Base-by-base conservation (phyloP, 2,113 vertebrate genomes). In the Helogale parvula region DNA sequence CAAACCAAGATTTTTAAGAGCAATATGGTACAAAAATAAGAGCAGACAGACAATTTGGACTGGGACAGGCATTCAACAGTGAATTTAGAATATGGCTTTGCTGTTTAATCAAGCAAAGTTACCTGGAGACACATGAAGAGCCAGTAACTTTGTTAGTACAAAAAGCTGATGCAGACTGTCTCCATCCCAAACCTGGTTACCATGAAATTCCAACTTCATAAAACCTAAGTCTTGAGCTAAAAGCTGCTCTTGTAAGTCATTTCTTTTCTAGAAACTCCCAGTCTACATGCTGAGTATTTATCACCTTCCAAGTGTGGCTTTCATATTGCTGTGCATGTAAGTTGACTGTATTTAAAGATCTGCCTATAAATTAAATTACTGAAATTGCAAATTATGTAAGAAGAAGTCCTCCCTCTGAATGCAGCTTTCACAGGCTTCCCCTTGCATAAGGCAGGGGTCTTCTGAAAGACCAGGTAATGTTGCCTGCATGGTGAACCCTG, bases 11-110 rank as follows among this genome's bases (percentile, higher is more conserved):
- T 99, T 99, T 97, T 92, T 98, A 98, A 98, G 98, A 99, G 98
- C 98, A 99, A 99, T 99, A 98, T 98, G 99, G 99, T 99, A 99
- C 98, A 99, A 99, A 99, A 99, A 98, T 98, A 98, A 99, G 98
- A 99, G 98, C 98, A 98, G 99, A 99, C 99, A 99, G 98, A 99
- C 99, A 98, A 97, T 98, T 98, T 99, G 98, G 98, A 99, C 98
- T 97, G 98, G 98, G 99, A 99, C 98, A 99, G 98, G 98, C 99
- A 98, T 99, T 98, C 98, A 99, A 98, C 98, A 99, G 98, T 98
- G 98, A 98, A 98, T 98, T 98, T 97, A 98, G 98, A 99, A 98
- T 99, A 99, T 99, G 99, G 99, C 99, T 99, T 99, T 98, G 98
- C 98, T 99, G 95, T 98, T 98, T 98, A 98, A 97, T 98, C 98